Evolutionary conservation across 2,888 invertebrate genomes (phyloP).

Genomic region (Sceliomorpha sp.): DNA sequence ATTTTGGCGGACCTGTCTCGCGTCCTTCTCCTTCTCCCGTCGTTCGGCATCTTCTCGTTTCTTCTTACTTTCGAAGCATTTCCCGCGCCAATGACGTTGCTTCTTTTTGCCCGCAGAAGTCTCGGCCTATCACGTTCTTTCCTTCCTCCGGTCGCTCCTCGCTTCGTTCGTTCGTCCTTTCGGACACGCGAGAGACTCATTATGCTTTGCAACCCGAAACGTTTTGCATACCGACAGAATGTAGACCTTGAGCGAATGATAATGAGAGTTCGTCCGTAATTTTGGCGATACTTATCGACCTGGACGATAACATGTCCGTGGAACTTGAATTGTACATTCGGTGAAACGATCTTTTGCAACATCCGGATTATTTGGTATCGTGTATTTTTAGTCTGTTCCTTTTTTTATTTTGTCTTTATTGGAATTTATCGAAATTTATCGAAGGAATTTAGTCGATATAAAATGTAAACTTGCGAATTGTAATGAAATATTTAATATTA

Average conservation of each 20-base stretch:
- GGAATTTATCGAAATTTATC: too few species aligned
- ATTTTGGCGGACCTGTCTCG: constrained; percentile 47
- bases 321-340: constrained; percentile 34
- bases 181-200: constrained; percentile 56
- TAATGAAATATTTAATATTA: too few species aligned
- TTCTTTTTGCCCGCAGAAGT: constrained; percentile 50
- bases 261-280: constrained; percentile 55
- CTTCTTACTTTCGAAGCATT: constrained; percentile 35
- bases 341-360: constrained; percentile 36
- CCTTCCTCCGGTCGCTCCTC: too few species aligned
- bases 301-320: constrained; percentile 40
- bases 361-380: too few species aligned
- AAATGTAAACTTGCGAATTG: too few species aligned
- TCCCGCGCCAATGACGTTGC: constrained; percentile 26
- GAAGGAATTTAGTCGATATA: too few species aligned
- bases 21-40: too few species aligned
- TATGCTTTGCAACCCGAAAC: constrained; percentile 49
- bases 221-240: constrained; percentile 53
- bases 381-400: constrained; percentile 23
- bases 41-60: constrained; percentile 17
- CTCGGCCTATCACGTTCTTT: constrained; percentile 52
- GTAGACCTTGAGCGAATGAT: constrained; percentile 54
- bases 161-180: too few species aligned
- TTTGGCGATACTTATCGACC: constrained; percentile 52
- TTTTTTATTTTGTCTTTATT: too few species aligned